These are phyloP conservation scores for Megalops atlanticus DNA, from an alignment of 2,113 vertebrate species.

Conservation along the genomic window DNA sequence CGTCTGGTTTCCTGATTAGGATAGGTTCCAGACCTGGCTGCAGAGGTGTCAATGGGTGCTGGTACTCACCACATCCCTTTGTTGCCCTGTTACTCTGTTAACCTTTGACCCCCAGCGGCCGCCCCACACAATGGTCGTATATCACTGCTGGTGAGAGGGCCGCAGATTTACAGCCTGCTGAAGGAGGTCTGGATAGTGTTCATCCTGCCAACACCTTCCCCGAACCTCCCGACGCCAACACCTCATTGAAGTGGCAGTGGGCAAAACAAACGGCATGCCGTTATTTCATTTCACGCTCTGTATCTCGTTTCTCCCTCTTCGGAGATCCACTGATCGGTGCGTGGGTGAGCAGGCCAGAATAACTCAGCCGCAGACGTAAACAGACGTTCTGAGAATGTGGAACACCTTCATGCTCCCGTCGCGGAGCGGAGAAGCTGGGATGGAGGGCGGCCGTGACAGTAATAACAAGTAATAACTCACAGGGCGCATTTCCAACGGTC, in stretches of 20 bases:
- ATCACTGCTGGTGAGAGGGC: background rate
- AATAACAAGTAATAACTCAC: conserved; percentile 13
- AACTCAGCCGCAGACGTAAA: background rate
- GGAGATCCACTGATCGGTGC: background rate
- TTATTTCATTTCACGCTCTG: background rate
- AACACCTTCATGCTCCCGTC: background rate
- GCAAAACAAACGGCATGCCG: background rate
- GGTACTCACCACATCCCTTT: background rate
- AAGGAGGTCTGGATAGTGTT: conserved; percentile 16
- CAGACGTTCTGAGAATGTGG: background rate
- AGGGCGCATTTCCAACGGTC: background rate
- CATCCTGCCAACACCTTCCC: background rate
- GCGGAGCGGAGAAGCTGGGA: background rate
- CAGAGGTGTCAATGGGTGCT: background rate
- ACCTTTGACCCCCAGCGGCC: background rate
- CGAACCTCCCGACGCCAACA: background rate
- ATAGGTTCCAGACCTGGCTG: background rate
- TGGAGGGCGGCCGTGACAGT: conserved; percentile 4
- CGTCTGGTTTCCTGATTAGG: no score
- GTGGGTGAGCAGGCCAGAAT: background rate
- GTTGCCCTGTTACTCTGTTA: background rate
- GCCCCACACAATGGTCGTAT: background rate
- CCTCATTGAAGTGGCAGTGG: background rate
- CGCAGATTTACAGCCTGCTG: background rate
- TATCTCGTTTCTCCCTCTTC: background rate